These are phyloP conservation scores for Rhagoletis zephyria DNA, from an alignment of 1,140 invertebrate genomes.

Conservation along the genomic window DNA sequence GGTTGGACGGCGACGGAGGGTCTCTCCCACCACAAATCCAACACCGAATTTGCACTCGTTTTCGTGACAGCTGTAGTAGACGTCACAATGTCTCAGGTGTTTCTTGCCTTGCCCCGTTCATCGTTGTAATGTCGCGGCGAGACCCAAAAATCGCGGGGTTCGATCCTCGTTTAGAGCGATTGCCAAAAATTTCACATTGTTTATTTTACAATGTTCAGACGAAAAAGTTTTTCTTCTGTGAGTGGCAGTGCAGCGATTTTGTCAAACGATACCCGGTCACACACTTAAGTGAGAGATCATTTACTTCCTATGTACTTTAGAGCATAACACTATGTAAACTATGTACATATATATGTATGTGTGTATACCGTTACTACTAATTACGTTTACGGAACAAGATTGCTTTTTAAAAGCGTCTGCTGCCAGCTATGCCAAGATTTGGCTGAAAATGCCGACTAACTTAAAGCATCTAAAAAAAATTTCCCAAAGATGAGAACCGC, in stretches of 20 bases:
- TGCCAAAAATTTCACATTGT: too few species aligned
- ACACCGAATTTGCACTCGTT: too few species aligned
- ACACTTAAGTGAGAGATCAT: slow-evolving; percentile 35
- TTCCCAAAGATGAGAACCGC: slow-evolving; percentile 43
- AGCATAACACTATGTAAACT: too few species aligned
- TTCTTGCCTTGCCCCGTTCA: too few species aligned
- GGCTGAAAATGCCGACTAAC: neutral
- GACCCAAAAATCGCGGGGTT: too few species aligned
- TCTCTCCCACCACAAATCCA: too few species aligned
- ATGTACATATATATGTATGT: neutral
- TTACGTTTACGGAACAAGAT: neutral
- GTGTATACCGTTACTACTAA: neutral
- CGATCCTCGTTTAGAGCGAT: too few species aligned
- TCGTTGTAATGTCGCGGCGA: too few species aligned
- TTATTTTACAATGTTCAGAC: neutral
- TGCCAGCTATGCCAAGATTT: neutral
- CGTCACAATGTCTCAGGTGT: too few species aligned
- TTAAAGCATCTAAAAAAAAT: neutral
- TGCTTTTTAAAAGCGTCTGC: neutral
- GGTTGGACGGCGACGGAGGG: too few species aligned
- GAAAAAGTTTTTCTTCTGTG: neutral
- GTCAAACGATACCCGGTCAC: slow-evolving; percentile 31
- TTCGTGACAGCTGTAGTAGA: too few species aligned
- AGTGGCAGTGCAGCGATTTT: neutral
- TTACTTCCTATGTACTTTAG: slow-evolving; percentile 7